Percentiles rank a stretch among this genome's conserved stretches.
Conservation (phyloP, 2,113 vertebrate genomes). For the Tursiops truncatus region DNA sequence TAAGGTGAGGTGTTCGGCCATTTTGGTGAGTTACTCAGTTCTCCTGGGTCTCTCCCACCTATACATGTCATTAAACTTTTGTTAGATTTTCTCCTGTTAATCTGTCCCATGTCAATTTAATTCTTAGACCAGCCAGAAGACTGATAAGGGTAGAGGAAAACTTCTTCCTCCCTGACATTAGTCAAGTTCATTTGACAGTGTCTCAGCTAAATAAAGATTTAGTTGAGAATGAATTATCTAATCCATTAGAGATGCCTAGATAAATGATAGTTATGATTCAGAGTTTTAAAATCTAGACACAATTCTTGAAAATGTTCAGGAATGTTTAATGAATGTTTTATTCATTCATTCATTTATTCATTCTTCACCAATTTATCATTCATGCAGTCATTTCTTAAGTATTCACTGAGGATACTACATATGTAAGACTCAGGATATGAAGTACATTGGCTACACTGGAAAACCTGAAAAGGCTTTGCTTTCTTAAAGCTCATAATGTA, state of each 20-base stretch:
- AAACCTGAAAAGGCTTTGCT: background rate
- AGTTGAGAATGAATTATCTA: background rate
- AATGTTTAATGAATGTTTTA: conserved; percentile 31
- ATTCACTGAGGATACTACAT: background rate
- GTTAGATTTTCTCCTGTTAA: background rate
- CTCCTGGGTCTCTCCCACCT: background rate
- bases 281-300: background rate
- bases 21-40: background rate
- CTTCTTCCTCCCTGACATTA: background rate
- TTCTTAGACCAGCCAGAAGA: background rate
- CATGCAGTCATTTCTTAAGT: background rate
- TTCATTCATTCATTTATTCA: conserved; percentile 10
- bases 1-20: background rate
- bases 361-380: background rate
- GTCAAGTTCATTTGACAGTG: background rate
- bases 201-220: background rate
- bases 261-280: background rate
- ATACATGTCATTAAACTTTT: background rate
- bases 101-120: background rate
- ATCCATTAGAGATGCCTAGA: background rate
- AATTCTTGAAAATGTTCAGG: conserved; percentile 27
- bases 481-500: background rate
- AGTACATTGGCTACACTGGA: too few species aligned
- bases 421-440: background rate
- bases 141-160: background rate